These are phyloP conservation scores for Pogonocherus hispidulus DNA, from an alignment of 2,888 invertebrate genomes.

Conservation along the genomic window DNA sequence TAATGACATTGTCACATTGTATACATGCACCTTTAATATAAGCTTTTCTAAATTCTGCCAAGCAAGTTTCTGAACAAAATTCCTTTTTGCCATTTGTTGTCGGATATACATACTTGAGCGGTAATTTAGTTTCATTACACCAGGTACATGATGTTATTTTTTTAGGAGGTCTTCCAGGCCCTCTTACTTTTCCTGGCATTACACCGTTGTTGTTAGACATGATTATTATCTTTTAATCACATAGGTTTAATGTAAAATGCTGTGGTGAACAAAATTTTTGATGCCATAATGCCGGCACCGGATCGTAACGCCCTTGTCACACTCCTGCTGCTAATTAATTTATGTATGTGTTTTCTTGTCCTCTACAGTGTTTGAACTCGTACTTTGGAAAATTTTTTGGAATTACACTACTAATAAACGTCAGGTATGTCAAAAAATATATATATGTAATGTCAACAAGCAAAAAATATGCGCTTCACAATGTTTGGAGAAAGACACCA, in stretches of 20 bases:
- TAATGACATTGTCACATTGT: constrained; percentile 89
- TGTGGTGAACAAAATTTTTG: neutral
- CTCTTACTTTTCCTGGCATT: constrained; percentile 72
- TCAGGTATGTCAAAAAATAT: constrained; percentile 44
- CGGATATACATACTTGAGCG: constrained; percentile 88
- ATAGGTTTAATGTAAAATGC: constrained; percentile 5
- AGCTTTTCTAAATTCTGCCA: constrained; percentile 90
- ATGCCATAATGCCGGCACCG: constrained; percentile 30
- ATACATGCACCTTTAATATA: constrained; percentile 88
- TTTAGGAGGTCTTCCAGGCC: constrained; percentile 86
- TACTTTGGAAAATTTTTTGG: constrained; percentile 28
- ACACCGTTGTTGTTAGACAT: constrained; percentile 62
- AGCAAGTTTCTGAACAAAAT: constrained; percentile 92
- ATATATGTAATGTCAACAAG: constrained; percentile 48
- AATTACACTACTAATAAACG: constrained; percentile 36
- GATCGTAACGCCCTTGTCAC: neutral
- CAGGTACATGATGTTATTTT: constrained; percentile 82
- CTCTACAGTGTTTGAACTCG: neutral
- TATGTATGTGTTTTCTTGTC: neutral
- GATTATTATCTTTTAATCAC: constrained; percentile 18
- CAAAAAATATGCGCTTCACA: constrained; percentile 42
- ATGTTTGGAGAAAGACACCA: constrained; percentile 31
- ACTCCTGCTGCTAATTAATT: neutral
- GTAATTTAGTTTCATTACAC: constrained; percentile 88
- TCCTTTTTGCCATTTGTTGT: constrained; percentile 92